These are phyloP conservation scores for Temnothorax curvispinosus DNA, from an alignment of 1,140 invertebrate genomes.

Conservation along the genomic window DNA sequence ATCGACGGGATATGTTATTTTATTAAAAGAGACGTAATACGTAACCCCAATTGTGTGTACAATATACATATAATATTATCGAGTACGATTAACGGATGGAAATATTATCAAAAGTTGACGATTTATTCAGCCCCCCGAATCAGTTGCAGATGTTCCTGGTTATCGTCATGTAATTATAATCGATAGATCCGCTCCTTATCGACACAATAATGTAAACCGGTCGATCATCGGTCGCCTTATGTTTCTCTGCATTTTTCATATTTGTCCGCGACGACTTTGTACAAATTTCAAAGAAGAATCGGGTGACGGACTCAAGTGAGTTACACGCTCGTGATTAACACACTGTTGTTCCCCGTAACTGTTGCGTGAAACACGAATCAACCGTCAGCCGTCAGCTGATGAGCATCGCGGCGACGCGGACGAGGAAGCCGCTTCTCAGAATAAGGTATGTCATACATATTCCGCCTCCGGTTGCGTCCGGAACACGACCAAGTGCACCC, in stretches of 20 bases:
- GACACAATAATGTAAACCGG: not conserved
- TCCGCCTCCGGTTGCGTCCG: conserved; percentile 21
- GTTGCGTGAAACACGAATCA: conserved; percentile 37
- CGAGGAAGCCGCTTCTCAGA: conserved; percentile 41
- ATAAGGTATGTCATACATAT: conserved; percentile 20
- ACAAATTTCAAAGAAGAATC: conserved; percentile 8
- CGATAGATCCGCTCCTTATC: conserved; percentile 1
- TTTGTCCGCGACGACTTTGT: not conserved
- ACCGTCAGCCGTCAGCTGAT: not conserved
- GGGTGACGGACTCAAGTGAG: not conserved
- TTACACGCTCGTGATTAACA: not conserved
- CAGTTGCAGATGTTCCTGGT: not conserved
- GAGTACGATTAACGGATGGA: not conserved
- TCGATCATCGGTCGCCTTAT: not conserved
- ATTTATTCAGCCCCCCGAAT: not conserved
- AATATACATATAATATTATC: not conserved
- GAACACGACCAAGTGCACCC: not conserved
- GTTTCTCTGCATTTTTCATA: conserved; percentile 3
- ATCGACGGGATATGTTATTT: not conserved
- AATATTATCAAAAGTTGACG: not conserved
- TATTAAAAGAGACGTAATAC: not conserved
- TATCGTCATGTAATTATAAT: not conserved
- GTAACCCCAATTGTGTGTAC: not conserved
- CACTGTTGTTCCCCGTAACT: not conserved
- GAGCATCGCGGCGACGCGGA: not conserved